These are phyloP conservation scores for Mustela nigripes DNA, from an alignment of 2,113 vertebrate genomes.

Conservation along the genomic window DNA sequence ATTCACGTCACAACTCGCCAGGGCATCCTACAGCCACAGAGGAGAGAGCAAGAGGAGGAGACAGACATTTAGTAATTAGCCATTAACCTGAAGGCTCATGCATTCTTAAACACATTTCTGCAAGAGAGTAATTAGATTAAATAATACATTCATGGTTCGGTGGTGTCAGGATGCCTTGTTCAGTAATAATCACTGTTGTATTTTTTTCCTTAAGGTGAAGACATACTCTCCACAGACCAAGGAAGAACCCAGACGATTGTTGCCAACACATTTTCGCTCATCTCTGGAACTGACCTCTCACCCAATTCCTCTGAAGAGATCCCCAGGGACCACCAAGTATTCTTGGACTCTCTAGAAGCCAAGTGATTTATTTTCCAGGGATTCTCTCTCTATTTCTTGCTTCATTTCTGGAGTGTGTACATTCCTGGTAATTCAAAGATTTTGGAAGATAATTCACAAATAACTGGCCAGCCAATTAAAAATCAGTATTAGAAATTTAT, in stretches of 20 bases:
- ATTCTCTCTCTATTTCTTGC: not conserved
- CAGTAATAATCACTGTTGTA: constrained; percentile 21
- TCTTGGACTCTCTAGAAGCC: not conserved
- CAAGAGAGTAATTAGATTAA: constrained; percentile 82
- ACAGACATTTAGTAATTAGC: constrained; percentile 80
- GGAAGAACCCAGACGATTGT: not conserved
- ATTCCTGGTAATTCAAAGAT: constrained; percentile 7
- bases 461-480: constrained; percentile 5
- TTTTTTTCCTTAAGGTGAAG: not conserved
- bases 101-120: constrained; percentile 84
- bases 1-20: constrained; percentile 99
- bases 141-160: constrained; percentile 64
- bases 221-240: not conserved
- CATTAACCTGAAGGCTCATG: constrained; percentile 66
- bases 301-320: not conserved
- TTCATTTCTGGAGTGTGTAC: not conserved
- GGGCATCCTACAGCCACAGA: constrained; percentile 92
- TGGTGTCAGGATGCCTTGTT: constrained; percentile 52
- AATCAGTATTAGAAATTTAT: not conserved
- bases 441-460: constrained; percentile 11
- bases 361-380: not conserved
- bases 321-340: not conserved
- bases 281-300: not conserved
- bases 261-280: not conserved
- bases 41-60: constrained; percentile 66